phyloP scores from a whole-genome alignment of 2,113 vertebrate genomes.

The Lichenostomus cassidix region DNA sequence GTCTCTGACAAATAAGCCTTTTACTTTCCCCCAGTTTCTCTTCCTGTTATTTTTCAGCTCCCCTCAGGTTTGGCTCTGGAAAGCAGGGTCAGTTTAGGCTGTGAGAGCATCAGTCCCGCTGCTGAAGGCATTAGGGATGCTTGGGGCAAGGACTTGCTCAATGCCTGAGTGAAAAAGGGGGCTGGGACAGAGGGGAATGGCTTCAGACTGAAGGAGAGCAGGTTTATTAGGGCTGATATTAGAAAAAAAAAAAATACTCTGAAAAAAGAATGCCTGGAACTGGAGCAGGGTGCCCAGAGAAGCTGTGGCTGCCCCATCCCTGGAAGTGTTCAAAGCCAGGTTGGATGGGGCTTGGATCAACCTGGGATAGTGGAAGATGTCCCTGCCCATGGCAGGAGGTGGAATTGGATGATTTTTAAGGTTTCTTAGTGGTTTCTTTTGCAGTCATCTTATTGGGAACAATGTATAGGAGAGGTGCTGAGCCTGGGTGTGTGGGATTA shows the following conservation, averaged over 20 bases:
- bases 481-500: not conserved
- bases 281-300: not conserved
- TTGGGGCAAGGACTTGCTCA: not conserved
- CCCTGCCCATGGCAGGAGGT: not conserved
- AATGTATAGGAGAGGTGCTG: not conserved
- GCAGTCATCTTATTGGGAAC: not conserved
- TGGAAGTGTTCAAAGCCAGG: not conserved
- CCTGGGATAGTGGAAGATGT: accelerated
- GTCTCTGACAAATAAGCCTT: not conserved
- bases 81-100: not conserved
- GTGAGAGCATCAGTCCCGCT: not conserved
- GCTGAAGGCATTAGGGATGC: not conserved
- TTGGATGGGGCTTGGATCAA: not conserved
- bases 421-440: not conserved
- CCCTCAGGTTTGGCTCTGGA: not conserved
- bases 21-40: not conserved
- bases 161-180: not conserved
- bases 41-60: not conserved
- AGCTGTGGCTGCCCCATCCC: not conserved
- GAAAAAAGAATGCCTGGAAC: too few species aligned
- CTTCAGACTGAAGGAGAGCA: not conserved
- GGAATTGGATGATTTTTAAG: not conserved
- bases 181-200: not conserved
- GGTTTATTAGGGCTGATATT: not conserved
- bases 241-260: not conserved